Conservation (phyloP, 1,140 invertebrate species). For the Latrodectus geometricus region DNA sequence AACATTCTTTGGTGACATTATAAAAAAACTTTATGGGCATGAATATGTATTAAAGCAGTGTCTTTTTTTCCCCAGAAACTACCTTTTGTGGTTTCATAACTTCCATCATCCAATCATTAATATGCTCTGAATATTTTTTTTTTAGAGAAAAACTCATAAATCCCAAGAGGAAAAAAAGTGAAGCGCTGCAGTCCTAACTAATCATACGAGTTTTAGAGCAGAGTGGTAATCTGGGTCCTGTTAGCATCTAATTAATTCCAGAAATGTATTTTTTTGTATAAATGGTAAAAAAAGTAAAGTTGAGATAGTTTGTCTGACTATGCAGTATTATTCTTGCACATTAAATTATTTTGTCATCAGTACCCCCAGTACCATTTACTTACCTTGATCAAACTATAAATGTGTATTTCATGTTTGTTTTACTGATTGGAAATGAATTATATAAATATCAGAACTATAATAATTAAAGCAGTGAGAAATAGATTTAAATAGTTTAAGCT, state of each 20-base stretch:
- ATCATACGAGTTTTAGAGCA: not conserved
- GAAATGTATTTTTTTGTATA: not conserved
- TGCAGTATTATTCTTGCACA: too few species aligned
- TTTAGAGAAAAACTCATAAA: not conserved
- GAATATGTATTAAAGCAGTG: conserved; percentile 25
- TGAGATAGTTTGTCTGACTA: too few species aligned
- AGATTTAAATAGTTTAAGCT: too few species aligned
- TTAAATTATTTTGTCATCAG: too few species aligned
- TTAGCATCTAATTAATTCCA: not conserved
- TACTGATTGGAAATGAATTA: too few species aligned
- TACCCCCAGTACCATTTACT: too few species aligned
- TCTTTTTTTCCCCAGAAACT: conserved; percentile 11
- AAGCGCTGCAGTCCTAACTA: not conserved
- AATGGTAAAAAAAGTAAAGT: too few species aligned
- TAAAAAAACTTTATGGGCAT: conserved; percentile 13
- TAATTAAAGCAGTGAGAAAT: too few species aligned
- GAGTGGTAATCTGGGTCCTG: not conserved
- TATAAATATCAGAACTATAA: too few species aligned
- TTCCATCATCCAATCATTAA: conserved; percentile 29
- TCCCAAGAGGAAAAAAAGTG: not conserved
- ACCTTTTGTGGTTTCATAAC: conserved; percentile 14
- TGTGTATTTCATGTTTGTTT: too few species aligned
- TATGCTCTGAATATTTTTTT: conserved; percentile 2
- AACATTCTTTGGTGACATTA: conserved; percentile 27
- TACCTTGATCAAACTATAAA: too few species aligned